phyloP scores from a whole-genome alignment of 2,888 invertebrate genomes.

The Phania funesta region DNA sequence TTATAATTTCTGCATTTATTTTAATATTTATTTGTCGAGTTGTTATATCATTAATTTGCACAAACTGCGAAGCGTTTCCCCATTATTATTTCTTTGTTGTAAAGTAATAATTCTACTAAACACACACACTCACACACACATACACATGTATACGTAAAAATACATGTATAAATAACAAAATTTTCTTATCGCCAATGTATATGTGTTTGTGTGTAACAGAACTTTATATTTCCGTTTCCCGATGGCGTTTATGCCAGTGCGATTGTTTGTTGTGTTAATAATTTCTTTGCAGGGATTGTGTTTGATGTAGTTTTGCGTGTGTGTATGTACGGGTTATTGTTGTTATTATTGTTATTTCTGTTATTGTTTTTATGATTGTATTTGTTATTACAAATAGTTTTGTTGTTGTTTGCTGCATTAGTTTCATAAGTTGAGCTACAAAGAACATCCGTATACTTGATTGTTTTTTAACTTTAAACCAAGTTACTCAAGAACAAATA shows the following conservation, averaged over 20 bases:
- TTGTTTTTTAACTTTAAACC: too few relatives aligned
- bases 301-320: background rate
- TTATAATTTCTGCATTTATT: conserved; percentile 37
- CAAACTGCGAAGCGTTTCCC: conserved; percentile 53
- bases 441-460: too few relatives aligned
- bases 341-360: conserved; percentile 22
- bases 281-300: background rate
- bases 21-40: conserved; percentile 56
- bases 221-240: conserved; percentile 54
- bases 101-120: conserved; percentile 15
- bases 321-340: conserved; percentile 5
- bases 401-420: conserved; percentile 2
- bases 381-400: conserved; percentile 35
- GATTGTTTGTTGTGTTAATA: background rate
- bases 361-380: conserved; percentile 6
- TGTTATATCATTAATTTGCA: conserved; percentile 62
- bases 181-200: conserved; percentile 1
- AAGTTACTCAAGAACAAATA: too few relatives aligned
- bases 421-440: background rate
- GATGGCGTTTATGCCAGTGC: background rate
- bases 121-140: background rate
- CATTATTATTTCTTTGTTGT: conserved; percentile 32
- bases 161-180: conserved; percentile 7
- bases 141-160: background rate
- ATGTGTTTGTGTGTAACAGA: background rate